Percentiles rank a stretch among this genome's conserved stretches.
Evolutionary conservation across 2,888 invertebrate species (phyloP).

Genomic region (Glyphotaelius pellucidus): DNA sequence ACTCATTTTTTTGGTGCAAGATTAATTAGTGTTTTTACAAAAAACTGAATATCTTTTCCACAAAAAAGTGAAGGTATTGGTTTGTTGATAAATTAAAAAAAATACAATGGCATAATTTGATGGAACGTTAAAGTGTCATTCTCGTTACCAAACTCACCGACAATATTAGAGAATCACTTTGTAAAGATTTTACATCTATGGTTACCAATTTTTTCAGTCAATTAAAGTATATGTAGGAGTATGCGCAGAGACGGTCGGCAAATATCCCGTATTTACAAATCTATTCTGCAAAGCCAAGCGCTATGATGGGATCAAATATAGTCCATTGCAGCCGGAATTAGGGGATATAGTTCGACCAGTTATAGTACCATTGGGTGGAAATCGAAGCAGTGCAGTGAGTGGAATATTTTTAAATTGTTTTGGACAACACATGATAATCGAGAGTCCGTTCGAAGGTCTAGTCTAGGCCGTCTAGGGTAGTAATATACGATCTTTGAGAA

Average conservation of each 20-base stretch:
- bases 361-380: not conserved
- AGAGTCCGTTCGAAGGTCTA: not conserved
- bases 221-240: not conserved
- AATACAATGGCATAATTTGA: too few relatives aligned
- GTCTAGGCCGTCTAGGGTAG: not conserved
- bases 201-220: not conserved
- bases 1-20: too few relatives aligned
- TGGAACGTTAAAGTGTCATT: too few relatives aligned
- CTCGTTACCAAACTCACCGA: not conserved
- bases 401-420: not conserved
- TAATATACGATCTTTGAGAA: not conserved
- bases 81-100: too few relatives aligned
- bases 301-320: not conserved
- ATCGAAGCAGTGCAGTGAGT: not conserved
- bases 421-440: not conserved
- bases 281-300: not conserved
- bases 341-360: not conserved
- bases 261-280: not conserved
- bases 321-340: not conserved
- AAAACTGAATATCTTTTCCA: too few relatives aligned
- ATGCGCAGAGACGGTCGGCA: too few relatives aligned
- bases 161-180: not conserved
- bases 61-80: too few relatives aligned
- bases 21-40: too few relatives aligned
- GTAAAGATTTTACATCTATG: not conserved